These are phyloP conservation scores for Mesodorylaimus sp. DNA, from an alignment of 2,888 invertebrate genomes.

Conservation along the genomic window DNA sequence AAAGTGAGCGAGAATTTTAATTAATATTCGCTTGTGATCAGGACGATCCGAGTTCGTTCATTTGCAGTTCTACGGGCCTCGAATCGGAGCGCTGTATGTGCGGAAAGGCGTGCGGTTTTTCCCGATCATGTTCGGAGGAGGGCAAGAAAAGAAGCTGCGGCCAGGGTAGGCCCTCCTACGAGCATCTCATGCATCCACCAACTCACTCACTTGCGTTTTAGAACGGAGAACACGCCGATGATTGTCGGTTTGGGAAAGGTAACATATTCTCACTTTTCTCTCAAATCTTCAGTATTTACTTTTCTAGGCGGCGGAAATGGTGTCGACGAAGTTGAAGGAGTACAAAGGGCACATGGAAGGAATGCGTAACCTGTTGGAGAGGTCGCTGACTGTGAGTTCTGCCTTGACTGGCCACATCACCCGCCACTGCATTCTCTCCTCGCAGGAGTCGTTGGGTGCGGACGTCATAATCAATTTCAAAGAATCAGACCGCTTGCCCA, in stretches of 20 bases:
- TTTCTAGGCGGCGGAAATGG: neutral
- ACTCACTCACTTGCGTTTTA: slow-evolving; percentile 9
- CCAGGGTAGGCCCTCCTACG: slow-evolving; percentile 33
- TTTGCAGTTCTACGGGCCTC: slow-evolving; percentile 41
- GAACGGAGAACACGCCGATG: slow-evolving; percentile 43
- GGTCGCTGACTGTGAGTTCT: slow-evolving; percentile 25
- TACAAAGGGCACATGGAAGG: slow-evolving; percentile 23
- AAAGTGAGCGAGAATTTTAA: slow-evolving; percentile 32
- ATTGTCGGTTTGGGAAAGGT: slow-evolving; percentile 42
- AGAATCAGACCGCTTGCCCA: neutral
- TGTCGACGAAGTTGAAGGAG: neutral
- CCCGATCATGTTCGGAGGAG: slow-evolving; percentile 40
- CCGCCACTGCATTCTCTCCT: too few species aligned
- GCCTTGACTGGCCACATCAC: too few species aligned
- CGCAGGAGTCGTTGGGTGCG: neutral
- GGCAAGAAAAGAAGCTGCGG: slow-evolving; percentile 39
- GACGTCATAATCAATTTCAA: neutral
- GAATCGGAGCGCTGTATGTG: slow-evolving; percentile 39
- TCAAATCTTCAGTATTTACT: too few species aligned
- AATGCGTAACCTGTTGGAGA: slow-evolving; percentile 33
- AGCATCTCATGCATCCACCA: neutral
- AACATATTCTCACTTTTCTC: too few species aligned
- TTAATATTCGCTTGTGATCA: neutral
- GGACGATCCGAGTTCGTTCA: too few species aligned
- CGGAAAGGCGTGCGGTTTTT: slow-evolving; percentile 30